A percentile compares a stretch with the other conserved stretches of the same genome.
Conservation (phyloP, 2,113 vertebrate species). For the Mobula hypostoma region DNA sequence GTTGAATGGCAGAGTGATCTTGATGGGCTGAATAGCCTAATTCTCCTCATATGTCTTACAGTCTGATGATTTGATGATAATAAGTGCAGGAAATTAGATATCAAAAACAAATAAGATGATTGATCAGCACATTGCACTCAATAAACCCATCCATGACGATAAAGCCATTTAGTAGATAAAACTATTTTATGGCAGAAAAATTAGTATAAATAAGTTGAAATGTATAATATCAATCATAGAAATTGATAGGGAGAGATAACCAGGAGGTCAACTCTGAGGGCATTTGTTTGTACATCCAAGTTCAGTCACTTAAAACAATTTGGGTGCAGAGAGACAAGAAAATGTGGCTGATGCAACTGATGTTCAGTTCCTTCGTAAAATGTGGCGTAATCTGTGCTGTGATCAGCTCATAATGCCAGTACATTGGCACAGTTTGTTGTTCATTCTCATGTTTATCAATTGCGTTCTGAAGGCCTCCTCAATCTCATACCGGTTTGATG, state of each 20-base stretch:
- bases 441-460: not conserved
- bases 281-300: not conserved
- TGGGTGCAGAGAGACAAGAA: not conserved
- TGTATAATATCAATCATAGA: too few relatives aligned
- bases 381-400: not conserved
- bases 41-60: too few relatives aligned
- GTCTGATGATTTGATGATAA: too few relatives aligned
- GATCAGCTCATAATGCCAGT: not conserved
- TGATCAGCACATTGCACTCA: too few relatives aligned
- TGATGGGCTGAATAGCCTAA: too few relatives aligned
- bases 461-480: not conserved
- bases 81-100: too few relatives aligned
- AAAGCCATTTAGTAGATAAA: not conserved
- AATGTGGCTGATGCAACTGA: not conserved
- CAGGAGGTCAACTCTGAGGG: not conserved
- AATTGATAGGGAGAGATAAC: not conserved
- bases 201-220: too few relatives aligned
- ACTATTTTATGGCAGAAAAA: too few relatives aligned
- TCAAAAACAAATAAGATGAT: too few relatives aligned
- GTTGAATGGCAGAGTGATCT: too few relatives aligned
- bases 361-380: not conserved
- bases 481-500: not conserved
- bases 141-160: too few relatives aligned
- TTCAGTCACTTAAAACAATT: not conserved
- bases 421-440: not conserved